Evolutionary conservation across 1,140 invertebrate species (phyloP), one percentile per base, ranked within the genome.

Genomic region (Hyles euphorbiae): DNA sequence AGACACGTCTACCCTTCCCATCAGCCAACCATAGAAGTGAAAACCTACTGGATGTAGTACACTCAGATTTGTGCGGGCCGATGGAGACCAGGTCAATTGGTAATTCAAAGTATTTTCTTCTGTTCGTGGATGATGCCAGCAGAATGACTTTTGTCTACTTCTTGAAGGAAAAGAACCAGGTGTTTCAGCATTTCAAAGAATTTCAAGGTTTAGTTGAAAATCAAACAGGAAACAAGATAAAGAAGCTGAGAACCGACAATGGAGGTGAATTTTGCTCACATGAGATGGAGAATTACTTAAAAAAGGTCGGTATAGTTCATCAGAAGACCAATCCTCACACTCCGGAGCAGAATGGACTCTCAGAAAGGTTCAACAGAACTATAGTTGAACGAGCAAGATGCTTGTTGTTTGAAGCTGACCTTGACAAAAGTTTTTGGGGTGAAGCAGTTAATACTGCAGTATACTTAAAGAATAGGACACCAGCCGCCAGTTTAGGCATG

Each of bases 241-340:
- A 56, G n/a, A 56, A 3, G 8, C 34, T 56, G 34, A 11, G 55
- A 40, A 47, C 53, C 0, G 53, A 55, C n/a, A 56, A 56, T 22
- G 46, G 55, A 48, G 46, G 46, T 22, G 55, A 56, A 34, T 58
- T 51, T 58, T 58, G 56, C 43, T 58, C 48, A 40, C 5, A 8
- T 5, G 36, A 40, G 36, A 40, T 40, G 36, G 36, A 40, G 8
- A 47, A 12, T 12, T 51, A 22, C 33, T 51, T 51, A 4, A 51
- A 51, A 51, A 3, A 51, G 34, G 22, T 5, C 5, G 49, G 49
- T 4, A 51, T 51, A 4, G 32, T 51, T 46, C 53, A 54, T 45
- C 53, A 54, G 40, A 54, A 32, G 40, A 54, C 53, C 22, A 54
- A 54, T 45, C 11, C 36, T 32, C 33, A 44, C 40, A 54, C 40